phyloP scores from a whole-genome alignment of 2,888 invertebrate species.

The Cremastobaeus sp. region DNA sequence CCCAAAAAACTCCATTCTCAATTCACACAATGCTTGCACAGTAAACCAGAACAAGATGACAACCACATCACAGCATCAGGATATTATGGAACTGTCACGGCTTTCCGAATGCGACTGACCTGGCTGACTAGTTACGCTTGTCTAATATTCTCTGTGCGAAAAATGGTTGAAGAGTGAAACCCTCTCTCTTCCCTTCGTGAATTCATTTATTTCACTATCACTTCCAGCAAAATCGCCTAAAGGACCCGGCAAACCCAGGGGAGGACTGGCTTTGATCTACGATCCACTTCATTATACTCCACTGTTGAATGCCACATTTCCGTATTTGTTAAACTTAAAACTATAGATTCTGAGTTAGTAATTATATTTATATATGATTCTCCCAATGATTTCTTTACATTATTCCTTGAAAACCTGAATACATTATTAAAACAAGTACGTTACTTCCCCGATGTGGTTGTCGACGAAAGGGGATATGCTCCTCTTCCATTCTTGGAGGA shows the following conservation, averaged over 20 bases:
- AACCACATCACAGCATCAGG: too few relatives aligned
- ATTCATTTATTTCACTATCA: background rate
- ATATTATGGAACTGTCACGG: slow-evolving; percentile 15
- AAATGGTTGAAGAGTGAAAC: background rate
- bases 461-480: background rate
- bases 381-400: background rate
- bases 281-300: background rate
- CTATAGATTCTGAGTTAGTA: background rate
- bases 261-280: background rate
- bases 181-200: background rate
- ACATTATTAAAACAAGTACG: background rate
- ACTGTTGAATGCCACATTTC: background rate
- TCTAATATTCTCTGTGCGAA: slow-evolving; percentile 5
- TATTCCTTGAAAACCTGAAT: background rate
- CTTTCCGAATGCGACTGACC: background rate
- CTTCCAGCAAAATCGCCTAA: background rate
- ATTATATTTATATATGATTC: background rate
- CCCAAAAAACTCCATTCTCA: too few relatives aligned
- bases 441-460: background rate
- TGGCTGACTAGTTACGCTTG: background rate
- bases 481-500: background rate
- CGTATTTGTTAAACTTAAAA: background rate
- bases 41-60: too few relatives aligned
- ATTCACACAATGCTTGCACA: too few relatives aligned
- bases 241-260: slow-evolving; percentile 12